These are phyloP conservation scores for Hypsibius dujardini DNA, from an alignment of 1,140 invertebrate genomes.

Conservation along the genomic window DNA sequence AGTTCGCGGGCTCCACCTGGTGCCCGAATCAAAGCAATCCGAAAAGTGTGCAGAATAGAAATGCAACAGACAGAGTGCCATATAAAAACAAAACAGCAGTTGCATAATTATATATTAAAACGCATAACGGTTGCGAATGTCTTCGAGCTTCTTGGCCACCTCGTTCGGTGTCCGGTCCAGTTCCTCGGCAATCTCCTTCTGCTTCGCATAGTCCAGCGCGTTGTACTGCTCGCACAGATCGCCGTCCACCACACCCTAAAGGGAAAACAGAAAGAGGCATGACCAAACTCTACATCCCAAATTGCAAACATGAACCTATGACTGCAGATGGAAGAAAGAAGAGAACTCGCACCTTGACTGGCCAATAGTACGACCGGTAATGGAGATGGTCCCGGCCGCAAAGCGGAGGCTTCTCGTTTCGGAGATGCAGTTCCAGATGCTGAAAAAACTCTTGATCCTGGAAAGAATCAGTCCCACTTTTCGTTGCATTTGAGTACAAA, in stretches of 20 bases:
- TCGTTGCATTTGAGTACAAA: constrained; percentile 16
- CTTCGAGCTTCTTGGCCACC: constrained; percentile 86
- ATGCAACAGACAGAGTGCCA: not conserved
- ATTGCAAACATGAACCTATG: constrained; percentile 14
- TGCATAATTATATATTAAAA: constrained; percentile 44
- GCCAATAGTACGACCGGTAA: constrained; percentile 90
- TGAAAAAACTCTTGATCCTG: constrained; percentile 95
- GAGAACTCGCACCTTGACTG: constrained; percentile 60
- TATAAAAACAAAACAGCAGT: constrained; percentile 10
- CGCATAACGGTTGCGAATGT: constrained; percentile 77
- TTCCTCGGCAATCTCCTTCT: constrained; percentile 82
- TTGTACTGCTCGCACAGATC: constrained; percentile 98
- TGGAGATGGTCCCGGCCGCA: constrained; percentile 94
- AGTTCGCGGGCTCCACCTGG: not conserved
- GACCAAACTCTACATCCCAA: constrained; percentile 12
- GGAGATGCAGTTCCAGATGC: constrained; percentile 98
- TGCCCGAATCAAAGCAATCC: not conserved
- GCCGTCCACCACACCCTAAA: constrained; percentile 86
- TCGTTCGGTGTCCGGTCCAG: constrained; percentile 83
- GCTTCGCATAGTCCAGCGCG: constrained; percentile 76
- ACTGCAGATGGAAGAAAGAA: not conserved
- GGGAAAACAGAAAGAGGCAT: constrained; percentile 29
- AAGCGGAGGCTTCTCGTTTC: constrained; percentile 81
- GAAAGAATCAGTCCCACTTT: not conserved
- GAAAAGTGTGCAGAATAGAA: not conserved